Evolutionary conservation across 2,888 invertebrate genomes (phyloP), one percentile per base, ranked within the genome.

Genomic region (Leucoma salicis): DNA sequence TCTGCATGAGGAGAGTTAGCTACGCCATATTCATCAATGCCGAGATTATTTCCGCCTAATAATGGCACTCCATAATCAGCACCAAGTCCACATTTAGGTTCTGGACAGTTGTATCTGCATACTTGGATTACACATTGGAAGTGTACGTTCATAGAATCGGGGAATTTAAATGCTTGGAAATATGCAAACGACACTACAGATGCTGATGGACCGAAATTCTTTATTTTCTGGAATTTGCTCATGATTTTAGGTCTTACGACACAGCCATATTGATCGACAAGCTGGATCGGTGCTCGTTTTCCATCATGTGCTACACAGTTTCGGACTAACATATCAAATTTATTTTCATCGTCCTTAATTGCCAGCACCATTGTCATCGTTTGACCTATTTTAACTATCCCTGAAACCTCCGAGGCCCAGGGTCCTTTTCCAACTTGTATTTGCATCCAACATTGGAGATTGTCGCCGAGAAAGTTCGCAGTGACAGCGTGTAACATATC

Each of bases 331-430:
- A 97, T 97, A 70, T 97, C 97, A 80, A 97, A 97, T 88, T 97
- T 97, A 70, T 97, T 97, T 82, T 97, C 97, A 65, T 97, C 97
- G 63, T 97, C 97, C 82, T 97, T 97, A 69, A 97, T 97, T 14
- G 97, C 97, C 46, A 97, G 90, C 8, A 97, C 97, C 97, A 97
- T 97, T 8, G 97, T 97, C 97, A 97, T 97, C 0, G 97, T 97
- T 78, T 97, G 97, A 14, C 97, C 97, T 57, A 97, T 97, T 87
- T 97, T 97, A 7, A 97, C 97, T 68, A 97, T 97, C 39, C 97
- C 97, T 0, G 97, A 97, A 21, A 97, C 97, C 85, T 97, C 97
- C 10, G 96, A 96, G n/a, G 97, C 97, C 97, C 97, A 97, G 0
- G 97, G 97, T 56, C 97, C 97, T 78, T 97, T 97, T 41, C 97